Percentiles rank a stretch among this genome's conserved stretches.
Evolutionary conservation across 2,113 vertebrate genomes (phyloP).

Genomic region (Oreochromis tanganicae): DNA sequence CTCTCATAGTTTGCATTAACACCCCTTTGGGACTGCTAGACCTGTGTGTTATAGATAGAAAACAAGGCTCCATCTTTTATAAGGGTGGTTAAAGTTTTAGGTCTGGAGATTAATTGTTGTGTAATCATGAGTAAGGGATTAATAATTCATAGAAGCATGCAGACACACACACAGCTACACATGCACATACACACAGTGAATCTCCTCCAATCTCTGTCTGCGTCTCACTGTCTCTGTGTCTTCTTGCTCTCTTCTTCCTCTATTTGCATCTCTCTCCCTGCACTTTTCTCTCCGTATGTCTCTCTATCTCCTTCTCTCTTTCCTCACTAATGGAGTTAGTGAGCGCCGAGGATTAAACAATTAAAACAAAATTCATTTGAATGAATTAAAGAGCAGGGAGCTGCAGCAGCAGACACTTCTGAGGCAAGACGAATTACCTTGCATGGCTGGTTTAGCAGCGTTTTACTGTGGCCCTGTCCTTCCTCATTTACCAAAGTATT

Average conservation of each 20-base stretch:
- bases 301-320: neutral
- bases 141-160: slow-evolving; percentile 52
- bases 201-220: neutral
- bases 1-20: slow-evolving; percentile 26
- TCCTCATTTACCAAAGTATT: slow-evolving; percentile 48
- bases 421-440: slow-evolving; percentile 57
- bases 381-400: slow-evolving; percentile 58
- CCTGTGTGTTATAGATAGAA: slow-evolving; percentile 28
- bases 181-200: neutral
- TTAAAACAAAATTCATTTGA: slow-evolving; percentile 64
- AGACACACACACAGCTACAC: neutral
- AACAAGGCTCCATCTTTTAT: slow-evolving; percentile 38
- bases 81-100: slow-evolving; percentile 53
- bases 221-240: neutral
- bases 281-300: neutral
- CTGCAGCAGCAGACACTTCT: slow-evolving; percentile 43
- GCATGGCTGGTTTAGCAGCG: slow-evolving; percentile 49
- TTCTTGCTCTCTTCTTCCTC: neutral
- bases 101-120: slow-evolving; percentile 61
- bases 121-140: slow-evolving; percentile 53
- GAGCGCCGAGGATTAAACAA: slow-evolving; percentile 58
- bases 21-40: slow-evolving; percentile 21
- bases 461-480: slow-evolving; percentile 46
- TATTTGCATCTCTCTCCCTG: neutral
- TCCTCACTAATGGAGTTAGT: slow-evolving; percentile 55